phyloP scores from a whole-genome alignment of 2,113 vertebrate genomes.

The Beaufortia kweichowensis region DNA sequence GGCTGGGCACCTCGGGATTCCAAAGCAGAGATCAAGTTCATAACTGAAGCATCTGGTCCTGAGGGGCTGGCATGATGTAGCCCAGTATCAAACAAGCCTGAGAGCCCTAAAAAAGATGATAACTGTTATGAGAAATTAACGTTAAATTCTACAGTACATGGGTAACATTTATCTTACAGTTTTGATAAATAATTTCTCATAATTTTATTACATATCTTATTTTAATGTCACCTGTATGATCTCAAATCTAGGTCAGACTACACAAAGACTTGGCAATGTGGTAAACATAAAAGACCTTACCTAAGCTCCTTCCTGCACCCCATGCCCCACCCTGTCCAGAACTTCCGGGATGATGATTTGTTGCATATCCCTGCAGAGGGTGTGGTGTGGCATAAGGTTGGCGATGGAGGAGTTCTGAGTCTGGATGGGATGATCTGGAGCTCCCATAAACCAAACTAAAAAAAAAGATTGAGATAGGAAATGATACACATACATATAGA shows the following conservation, averaged over 20 bases:
- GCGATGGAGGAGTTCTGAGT: conserved; percentile 86
- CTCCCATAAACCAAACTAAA: conserved; percentile 87
- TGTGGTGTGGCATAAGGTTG: conserved; percentile 85
- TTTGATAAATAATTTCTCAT: neutral
- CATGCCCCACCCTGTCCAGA: conserved; percentile 68
- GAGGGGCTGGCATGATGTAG: conserved; percentile 83
- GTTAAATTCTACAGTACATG: too few species aligned
- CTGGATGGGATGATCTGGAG: conserved; percentile 85
- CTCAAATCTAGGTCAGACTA: neutral
- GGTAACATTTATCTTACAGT: too few species aligned
- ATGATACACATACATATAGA: neutral
- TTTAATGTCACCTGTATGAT: neutral
- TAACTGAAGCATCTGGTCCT: conserved; percentile 84
- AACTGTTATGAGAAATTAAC: neutral
- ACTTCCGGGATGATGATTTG: conserved; percentile 88
- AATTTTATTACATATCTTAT: too few species aligned
- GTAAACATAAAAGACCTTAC: conserved; percentile 55
- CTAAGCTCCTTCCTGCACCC: conserved; percentile 70
- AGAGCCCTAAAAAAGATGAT: conserved; percentile 73
- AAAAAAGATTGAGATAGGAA: neutral
- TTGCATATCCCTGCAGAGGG: conserved; percentile 87
- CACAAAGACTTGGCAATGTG: neutral
- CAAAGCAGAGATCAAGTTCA: conserved; percentile 91
- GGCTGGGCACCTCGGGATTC: conserved; percentile 87
- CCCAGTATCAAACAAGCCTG: conserved; percentile 86